Percentiles rank a stretch among this genome's conserved stretches.
These are phyloP conservation scores for Thymelicus acteon DNA, from an alignment of 2,888 invertebrate genomes.

Conservation along the genomic window DNA sequence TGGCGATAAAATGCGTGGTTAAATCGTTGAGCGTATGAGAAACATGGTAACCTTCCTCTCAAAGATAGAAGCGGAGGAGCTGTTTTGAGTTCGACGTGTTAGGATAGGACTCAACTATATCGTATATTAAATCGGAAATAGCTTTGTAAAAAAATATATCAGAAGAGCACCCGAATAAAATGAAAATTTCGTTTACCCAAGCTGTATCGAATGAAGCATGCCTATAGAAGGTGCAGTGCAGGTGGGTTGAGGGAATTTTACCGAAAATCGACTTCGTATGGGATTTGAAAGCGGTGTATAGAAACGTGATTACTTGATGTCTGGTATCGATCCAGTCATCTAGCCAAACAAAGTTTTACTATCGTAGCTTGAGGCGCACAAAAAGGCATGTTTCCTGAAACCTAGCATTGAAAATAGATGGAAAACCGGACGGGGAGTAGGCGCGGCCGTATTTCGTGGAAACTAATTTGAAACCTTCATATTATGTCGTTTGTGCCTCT, in stretches of 20 bases:
- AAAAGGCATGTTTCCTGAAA: not conserved
- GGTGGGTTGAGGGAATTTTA: not conserved
- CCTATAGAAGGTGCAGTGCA: not conserved
- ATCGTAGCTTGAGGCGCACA: not conserved
- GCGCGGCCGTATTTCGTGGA: no score
- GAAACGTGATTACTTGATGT: slow-evolving; percentile 18
- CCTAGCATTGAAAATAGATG: not conserved
- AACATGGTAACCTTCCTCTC: not conserved
- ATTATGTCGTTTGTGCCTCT: no score
- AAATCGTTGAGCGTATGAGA: not conserved
- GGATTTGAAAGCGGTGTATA: not conserved
- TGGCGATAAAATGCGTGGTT: slow-evolving; percentile 3
- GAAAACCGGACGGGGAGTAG: not conserved
- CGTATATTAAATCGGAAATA: no score
- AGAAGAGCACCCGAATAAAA: no score
- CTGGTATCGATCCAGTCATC: slow-evolving; percentile 21
- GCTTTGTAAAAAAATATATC: no score
- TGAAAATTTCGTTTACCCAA: no score
- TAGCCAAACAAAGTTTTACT: not conserved
- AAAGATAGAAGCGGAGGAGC: not conserved
- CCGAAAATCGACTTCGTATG: slow-evolving; percentile 1
- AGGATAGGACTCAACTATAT: no score
- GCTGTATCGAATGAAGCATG: not conserved
- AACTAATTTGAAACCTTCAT: no score
- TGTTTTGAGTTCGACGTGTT: no score